Conservation (phyloP, 2,888 invertebrate genomes). For the Opisthograptis luteolata region DNA sequence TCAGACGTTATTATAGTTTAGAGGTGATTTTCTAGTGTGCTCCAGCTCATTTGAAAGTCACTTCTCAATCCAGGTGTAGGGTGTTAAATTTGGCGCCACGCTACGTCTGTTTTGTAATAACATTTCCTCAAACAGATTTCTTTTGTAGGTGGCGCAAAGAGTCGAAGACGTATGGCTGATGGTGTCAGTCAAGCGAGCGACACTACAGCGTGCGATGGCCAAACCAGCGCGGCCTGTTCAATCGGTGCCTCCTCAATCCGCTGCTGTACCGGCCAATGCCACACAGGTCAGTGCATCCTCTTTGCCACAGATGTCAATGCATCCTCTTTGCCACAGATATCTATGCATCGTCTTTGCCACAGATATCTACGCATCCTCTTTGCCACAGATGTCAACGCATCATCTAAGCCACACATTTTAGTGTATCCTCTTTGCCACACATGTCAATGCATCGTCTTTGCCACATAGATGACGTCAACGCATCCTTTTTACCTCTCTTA, state of each 20-base stretch:
- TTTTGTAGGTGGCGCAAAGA: constrained; percentile 92
- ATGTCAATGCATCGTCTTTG: no score
- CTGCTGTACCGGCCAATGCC: constrained; percentile 56
- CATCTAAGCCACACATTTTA: no score
- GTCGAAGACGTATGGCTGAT: constrained; percentile 97
- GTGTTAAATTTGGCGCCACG: no score
- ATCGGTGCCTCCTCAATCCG: constrained; percentile 91
- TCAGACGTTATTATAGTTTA: no score
- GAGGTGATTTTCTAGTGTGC: no score
- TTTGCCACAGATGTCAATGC: constrained; percentile 62
- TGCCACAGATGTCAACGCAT: no score
- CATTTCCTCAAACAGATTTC: neutral
- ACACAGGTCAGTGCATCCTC: constrained; percentile 58
- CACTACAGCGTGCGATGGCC: constrained; percentile 88
- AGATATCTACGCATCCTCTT: constrained; percentile 57
- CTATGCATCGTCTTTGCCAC: constrained; percentile 44
- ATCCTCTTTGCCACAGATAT: constrained; percentile 54
- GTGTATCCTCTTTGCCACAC: no score
- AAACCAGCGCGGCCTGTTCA: constrained; percentile 91
- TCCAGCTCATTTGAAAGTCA: no score
- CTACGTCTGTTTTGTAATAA: no score
- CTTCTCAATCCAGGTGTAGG: no score
- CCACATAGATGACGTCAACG: no score
- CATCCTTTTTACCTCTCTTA: no score
- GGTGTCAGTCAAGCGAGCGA: constrained; percentile 93